Conservation (phyloP, 2,888 invertebrate species). For the Tetranychus piercei region DNA sequence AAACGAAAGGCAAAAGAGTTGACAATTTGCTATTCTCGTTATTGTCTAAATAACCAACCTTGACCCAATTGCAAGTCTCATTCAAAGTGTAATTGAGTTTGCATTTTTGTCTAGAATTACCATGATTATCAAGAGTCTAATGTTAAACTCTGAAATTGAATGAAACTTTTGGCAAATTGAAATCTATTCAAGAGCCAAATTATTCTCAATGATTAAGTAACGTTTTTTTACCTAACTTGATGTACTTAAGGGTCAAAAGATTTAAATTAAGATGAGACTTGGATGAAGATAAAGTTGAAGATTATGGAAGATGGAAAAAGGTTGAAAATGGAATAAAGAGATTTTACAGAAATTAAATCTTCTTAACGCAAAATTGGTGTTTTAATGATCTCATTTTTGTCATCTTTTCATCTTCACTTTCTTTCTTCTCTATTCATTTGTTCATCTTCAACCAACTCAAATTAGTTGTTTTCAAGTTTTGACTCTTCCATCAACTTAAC, state of each 20-base stretch:
- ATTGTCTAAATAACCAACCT: neutral
- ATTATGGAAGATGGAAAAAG: no score
- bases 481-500: no score
- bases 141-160: neutral
- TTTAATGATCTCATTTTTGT: neutral
- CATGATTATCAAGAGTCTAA: neutral
- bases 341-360: neutral
- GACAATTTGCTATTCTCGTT: no score
- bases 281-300: neutral
- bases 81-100: neutral
- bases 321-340: neutral
- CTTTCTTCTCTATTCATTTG: neutral
- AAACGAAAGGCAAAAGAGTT: no score
- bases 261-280: neutral
- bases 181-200: neutral
- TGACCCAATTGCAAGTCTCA: neutral
- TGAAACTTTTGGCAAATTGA: neutral
- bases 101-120: neutral
- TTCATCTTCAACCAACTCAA: neutral
- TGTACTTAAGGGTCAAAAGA: neutral
- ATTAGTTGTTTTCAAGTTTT: no score
- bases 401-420: neutral
- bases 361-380: neutral
- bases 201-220: neutral
- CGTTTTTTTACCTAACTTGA: neutral